phyloP scores from a whole-genome alignment of 1,140 invertebrate species.

The Drosophila lacteicornis region DNA sequence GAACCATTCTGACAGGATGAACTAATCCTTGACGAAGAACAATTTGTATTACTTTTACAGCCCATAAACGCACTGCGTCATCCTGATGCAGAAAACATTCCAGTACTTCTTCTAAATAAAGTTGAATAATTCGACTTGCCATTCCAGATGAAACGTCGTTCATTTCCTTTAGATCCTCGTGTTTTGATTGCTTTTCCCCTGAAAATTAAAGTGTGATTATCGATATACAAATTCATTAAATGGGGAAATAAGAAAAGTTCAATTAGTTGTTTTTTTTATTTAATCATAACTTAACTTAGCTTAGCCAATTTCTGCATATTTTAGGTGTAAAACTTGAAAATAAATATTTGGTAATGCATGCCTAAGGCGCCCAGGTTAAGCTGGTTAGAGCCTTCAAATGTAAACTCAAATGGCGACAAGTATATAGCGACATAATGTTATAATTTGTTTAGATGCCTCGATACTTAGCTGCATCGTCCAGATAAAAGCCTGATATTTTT shows the following conservation, averaged over 20 bases:
- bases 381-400: no score
- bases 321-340: no score
- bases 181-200: conserved; percentile 96
- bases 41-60: conserved; percentile 96
- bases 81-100: conserved; percentile 95
- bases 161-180: conserved; percentile 98
- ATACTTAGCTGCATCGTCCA: no score
- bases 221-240: neutral
- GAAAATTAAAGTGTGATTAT: conserved; percentile 31
- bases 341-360: no score
- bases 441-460: no score
- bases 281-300: neutral
- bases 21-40: conserved; percentile 98
- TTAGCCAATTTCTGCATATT: no score
- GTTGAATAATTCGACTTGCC: conserved; percentile 98
- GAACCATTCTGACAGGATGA: conserved; percentile 98
- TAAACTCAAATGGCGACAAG: no score
- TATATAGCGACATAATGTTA: no score
- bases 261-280: neutral
- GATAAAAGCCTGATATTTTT: no score
- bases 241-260: neutral
- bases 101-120: conserved; percentile 97
- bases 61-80: conserved; percentile 93
- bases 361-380: no score
- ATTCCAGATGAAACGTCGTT: conserved; percentile 97